phyloP scores from a whole-genome alignment of 2,113 vertebrate species.

The Canis aureus region DNA sequence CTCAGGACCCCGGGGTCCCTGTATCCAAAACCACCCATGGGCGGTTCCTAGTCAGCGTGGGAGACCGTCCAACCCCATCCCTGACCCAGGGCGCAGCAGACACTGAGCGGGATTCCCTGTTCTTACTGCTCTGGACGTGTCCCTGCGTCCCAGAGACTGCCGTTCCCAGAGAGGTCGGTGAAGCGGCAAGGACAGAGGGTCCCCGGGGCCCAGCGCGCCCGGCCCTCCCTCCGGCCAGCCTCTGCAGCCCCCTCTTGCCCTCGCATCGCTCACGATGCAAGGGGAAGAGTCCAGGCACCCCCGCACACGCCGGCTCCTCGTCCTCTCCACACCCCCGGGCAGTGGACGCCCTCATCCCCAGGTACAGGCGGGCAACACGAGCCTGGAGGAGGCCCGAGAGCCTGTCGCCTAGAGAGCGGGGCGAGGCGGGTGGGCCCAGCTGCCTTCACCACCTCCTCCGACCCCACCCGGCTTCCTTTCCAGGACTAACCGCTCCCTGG shows the following conservation, averaged over 20 bases:
- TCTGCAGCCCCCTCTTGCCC: not conserved
- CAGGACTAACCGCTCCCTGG: not conserved
- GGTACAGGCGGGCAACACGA: not conserved
- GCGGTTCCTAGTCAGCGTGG: not conserved
- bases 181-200: too few relatives aligned
- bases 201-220: fast-evolving
- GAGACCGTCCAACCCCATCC: not conserved
- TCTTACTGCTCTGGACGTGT: too few relatives aligned
- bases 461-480: not conserved
- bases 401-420: not conserved
- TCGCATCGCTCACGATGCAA: not conserved
- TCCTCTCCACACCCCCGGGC: not conserved
- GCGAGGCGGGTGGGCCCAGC: too few relatives aligned
- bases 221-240: not conserved
- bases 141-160: too few relatives aligned
- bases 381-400: not conserved
- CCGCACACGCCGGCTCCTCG: too few relatives aligned
- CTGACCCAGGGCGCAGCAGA: not conserved
- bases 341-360: not conserved
- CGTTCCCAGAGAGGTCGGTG: too few relatives aligned
- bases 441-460: not conserved
- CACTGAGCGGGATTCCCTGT: not conserved
- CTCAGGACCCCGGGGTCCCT: not conserved
- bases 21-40: not conserved
- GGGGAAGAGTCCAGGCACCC: not conserved